phyloP scores from a whole-genome alignment of 1,140 invertebrate genomes.

The Drusus annulatus region DNA sequence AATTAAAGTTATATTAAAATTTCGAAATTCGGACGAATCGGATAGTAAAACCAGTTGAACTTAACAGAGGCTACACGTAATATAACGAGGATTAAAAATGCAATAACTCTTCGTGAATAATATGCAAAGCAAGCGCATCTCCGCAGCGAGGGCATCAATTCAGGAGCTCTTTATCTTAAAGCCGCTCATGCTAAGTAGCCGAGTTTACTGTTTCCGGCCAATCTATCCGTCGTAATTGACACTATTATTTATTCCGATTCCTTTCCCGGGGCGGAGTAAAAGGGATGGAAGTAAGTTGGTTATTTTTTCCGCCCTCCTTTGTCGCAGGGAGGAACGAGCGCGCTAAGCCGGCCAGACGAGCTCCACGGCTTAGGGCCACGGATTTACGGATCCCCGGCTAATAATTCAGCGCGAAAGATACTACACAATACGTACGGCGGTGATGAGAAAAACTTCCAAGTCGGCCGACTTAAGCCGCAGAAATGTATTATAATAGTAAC shows the following conservation, averaged over 20 bases:
- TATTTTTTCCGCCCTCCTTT: slow-evolving; percentile 30
- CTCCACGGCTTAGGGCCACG: slow-evolving; percentile 6
- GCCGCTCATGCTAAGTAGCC: slow-evolving; percentile 16
- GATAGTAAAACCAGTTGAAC: no score
- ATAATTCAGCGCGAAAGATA: slow-evolving; percentile 20
- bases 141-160: background rate
- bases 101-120: background rate
- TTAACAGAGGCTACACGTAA: no score
- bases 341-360: slow-evolving; percentile 35
- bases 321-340: slow-evolving; percentile 33
- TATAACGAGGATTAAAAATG: no score
- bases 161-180: background rate
- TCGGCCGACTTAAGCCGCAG: background rate
- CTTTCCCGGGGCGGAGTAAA: background rate
- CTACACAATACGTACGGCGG: background rate
- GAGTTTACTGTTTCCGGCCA: slow-evolving; percentile 20
- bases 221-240: slow-evolving; percentile 55
- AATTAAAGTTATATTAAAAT: no score
- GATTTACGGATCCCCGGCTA: slow-evolving; percentile 37
- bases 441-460: background rate
- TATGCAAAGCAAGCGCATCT: slow-evolving; percentile 4
- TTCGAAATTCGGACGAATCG: no score
- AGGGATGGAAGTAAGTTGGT: background rate
- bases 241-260: slow-evolving; percentile 56
- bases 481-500: background rate